Conservation (phyloP, 2,113 vertebrate genomes). For the Hypomesus transpacificus region DNA sequence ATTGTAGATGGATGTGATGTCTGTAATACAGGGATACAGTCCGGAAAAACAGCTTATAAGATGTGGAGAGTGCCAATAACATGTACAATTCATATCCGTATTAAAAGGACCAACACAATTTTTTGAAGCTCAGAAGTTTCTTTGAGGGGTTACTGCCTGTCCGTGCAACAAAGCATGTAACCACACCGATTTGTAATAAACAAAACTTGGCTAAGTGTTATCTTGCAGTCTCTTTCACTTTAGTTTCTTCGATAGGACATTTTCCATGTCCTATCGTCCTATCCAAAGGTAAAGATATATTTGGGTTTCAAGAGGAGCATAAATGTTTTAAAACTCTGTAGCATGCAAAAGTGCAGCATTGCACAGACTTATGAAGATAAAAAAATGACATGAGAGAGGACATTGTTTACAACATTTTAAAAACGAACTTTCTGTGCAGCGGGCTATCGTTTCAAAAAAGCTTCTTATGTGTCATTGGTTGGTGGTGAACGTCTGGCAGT, state of each 20-base stretch:
- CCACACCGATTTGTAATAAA: slow-evolving; percentile 17
- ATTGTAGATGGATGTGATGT: too few relatives aligned
- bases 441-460: too few relatives aligned
- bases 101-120: neutral
- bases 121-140: slow-evolving; percentile 8
- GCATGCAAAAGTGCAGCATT: too few relatives aligned
- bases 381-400: too few relatives aligned
- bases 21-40: neutral
- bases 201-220: neutral
- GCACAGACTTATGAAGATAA: too few relatives aligned
- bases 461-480: too few relatives aligned
- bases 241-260: neutral
- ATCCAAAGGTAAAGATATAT: too few relatives aligned
- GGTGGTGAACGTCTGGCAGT: too few relatives aligned
- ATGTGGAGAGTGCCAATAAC: neutral
- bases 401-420: too few relatives aligned
- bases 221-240: neutral
- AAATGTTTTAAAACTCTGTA: too few relatives aligned
- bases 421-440: too few relatives aligned
- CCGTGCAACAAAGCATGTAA: slow-evolving; percentile 12
- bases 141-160: slow-evolving; percentile 14
- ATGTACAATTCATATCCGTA: neutral
- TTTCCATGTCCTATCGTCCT: too few relatives aligned
- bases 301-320: neutral
- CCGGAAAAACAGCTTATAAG: neutral